Percentiles rank a stretch among this genome's conserved stretches.
Conservation (phyloP, 2,113 vertebrate genomes). For the Cepphus grylle region DNA sequence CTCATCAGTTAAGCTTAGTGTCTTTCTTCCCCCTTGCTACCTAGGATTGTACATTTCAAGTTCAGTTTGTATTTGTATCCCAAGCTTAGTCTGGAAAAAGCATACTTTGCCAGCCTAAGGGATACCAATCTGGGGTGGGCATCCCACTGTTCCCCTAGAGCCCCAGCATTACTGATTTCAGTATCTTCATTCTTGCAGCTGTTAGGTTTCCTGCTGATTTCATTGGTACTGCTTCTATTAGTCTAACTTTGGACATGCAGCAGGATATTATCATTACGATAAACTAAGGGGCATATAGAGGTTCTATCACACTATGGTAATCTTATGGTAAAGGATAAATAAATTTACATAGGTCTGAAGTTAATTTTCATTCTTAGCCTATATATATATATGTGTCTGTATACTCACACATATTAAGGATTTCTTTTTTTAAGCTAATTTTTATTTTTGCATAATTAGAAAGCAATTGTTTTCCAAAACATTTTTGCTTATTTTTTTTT, state of each 20-base stretch:
- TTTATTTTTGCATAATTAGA: not conserved
- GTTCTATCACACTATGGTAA: not conserved
- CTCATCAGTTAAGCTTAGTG: not conserved
- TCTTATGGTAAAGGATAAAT: rapidly evolving
- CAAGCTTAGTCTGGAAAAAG: not conserved
- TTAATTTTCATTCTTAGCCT: not conserved
- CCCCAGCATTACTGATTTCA: not conserved
- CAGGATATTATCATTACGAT: not conserved
- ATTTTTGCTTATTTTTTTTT: not conserved
- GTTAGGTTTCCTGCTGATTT: not conserved
- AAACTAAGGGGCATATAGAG: not conserved
- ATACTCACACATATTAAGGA: not conserved
- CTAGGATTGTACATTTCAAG: not conserved
- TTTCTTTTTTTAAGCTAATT: not conserved
- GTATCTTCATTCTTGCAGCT: not conserved
- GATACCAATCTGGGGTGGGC: not conserved
- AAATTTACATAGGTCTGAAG: not conserved
- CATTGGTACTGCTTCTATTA: not conserved
- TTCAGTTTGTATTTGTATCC: not conserved
- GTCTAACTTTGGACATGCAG: not conserved
- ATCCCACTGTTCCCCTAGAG: not conserved
- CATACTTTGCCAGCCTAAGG: not conserved
- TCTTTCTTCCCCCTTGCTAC: not conserved
- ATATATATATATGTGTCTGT: not conserved
- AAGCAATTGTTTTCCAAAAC: not conserved